Evolutionary conservation across 2,888 invertebrate genomes (phyloP), one percentile per base, ranked within the genome.

Genomic region (Escarpia spicata): DNA sequence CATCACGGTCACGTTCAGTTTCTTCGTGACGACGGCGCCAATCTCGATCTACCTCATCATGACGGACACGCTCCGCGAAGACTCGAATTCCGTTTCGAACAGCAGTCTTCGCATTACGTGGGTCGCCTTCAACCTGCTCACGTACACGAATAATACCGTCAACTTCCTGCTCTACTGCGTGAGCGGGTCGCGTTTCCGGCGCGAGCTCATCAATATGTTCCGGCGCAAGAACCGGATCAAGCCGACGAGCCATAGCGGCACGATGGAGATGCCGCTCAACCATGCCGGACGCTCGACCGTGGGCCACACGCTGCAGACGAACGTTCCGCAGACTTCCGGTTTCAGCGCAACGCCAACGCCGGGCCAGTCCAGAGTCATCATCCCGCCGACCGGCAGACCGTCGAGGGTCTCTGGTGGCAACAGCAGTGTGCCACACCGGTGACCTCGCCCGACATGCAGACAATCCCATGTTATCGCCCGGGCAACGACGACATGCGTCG

Each of bases 81-180:
- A 75, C n/a, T 75, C 75, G 26, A 75, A 15, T 26, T 75, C 75
- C 26, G 75, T n/a, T 19, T 19, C 75, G 19, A 26, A 75, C 19
- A 6, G 75, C 75, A 6, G n/a, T 26, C n/a, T 75, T 15, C 75
- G 75, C 75, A n/a, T 75, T 1, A 26, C 19, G 75, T 75, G 92
- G 92, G 93, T 93, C 43, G 37, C 37, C 12, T 90, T 93, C 6
- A 93, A 93, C 45, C 52, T 93, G 15, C 90, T 92, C 26, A 90
- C 90, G 75, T 93, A 93, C 58, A 91, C 89, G 44, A 93, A 93
- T 75, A 93, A 93, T 90, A 90, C 93, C 92, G n/a, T 91, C 58
- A 93, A 93, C 92, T 93, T 93, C 90, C n/a, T 93, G 43, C 92
- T 93, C 58, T 93, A 93, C 92, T 93, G 93, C 60, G 15, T 93